Evolutionary conservation across 2,888 invertebrate species (phyloP), one percentile per base, ranked within the genome.

Genomic region (Merodon equestris): DNA sequence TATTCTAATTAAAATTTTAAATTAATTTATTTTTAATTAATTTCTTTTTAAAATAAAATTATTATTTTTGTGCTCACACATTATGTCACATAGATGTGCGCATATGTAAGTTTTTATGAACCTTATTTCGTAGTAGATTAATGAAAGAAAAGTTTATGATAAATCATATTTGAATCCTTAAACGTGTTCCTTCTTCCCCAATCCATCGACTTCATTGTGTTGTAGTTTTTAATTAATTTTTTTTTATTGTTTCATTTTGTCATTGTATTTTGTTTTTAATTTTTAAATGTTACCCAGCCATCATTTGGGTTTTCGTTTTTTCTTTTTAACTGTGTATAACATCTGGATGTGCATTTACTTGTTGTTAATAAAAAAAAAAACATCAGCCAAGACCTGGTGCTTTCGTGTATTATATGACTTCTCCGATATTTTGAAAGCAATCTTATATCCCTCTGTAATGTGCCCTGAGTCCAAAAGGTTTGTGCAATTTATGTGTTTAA

Each of bases 11-110:
- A 45, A 56, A 36, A 60, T 63, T 54, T 45, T 56, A 27, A 73
- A 54, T 40, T 10, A 40, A 10, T 44, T 60, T 67, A 5, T 64
- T 60, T 68, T 57, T 19, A 54, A 57, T 60, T 44, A 5, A 50
- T 61, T 64, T 64, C 47, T 70, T 72, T 61, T 45, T 67, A 47
- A 36, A 40, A 54, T 34, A 15, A 36, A 63, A 79, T 74, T 74
- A 79, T 74, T 74, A 54, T 81, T 81, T 68, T 68, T 77, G 50
- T 68, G 77, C 81, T 77, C 81, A 77, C 77, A 64, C 61, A 81
- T 81, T 77, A 76, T 76, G 56, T 81, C 81, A 76, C 71, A 71
- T 81, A 81, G 81, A 72, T 81, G 81, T 81, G 81, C 81, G 81
- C 81, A 81, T 72, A 81, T 81, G 81, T 81, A 81, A 77, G 81